Percentiles rank a stretch among this genome's conserved stretches.
Evolutionary conservation across 2,113 vertebrate genomes (phyloP).

Genomic region (Bos indicus): DNA sequence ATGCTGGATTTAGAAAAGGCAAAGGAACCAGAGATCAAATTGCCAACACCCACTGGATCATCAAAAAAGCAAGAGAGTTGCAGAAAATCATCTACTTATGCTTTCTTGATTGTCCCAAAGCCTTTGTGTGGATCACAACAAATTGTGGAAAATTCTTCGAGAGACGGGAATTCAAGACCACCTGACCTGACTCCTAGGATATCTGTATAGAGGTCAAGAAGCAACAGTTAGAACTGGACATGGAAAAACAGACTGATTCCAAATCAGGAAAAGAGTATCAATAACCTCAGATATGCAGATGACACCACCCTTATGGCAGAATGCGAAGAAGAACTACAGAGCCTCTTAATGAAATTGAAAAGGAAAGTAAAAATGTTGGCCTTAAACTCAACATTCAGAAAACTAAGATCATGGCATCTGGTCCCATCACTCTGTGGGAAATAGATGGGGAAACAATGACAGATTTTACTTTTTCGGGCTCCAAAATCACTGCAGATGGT

Average conservation of each 20-base stretch:
- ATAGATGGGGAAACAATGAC: not conserved
- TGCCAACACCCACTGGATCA: not conserved
- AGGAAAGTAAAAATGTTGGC: not conserved
- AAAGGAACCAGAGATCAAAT: not conserved
- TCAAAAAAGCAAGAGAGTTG: not conserved
- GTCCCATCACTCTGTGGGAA: not conserved
- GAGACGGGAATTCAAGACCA: not conserved
- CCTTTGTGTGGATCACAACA: not conserved
- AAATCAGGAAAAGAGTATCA: not conserved
- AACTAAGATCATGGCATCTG: not conserved
- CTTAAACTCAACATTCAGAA: not conserved
- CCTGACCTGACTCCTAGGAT: not conserved
- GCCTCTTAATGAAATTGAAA: not conserved
- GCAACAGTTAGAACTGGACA: not conserved
- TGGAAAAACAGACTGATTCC: not conserved
- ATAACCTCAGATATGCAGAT: not conserved
- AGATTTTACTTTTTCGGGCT: fast-evolving
- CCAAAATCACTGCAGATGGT: not conserved
- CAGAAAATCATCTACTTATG: not conserved
- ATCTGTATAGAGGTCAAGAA: not conserved
- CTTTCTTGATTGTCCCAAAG: not conserved
- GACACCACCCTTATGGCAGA: not conserved
- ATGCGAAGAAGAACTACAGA: not conserved
- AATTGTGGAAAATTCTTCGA: not conserved
- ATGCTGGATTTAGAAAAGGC: fast-evolving